These are phyloP conservation scores for Aythya baeri DNA, from an alignment of 2,113 vertebrate genomes.

Conservation along the genomic window DNA sequence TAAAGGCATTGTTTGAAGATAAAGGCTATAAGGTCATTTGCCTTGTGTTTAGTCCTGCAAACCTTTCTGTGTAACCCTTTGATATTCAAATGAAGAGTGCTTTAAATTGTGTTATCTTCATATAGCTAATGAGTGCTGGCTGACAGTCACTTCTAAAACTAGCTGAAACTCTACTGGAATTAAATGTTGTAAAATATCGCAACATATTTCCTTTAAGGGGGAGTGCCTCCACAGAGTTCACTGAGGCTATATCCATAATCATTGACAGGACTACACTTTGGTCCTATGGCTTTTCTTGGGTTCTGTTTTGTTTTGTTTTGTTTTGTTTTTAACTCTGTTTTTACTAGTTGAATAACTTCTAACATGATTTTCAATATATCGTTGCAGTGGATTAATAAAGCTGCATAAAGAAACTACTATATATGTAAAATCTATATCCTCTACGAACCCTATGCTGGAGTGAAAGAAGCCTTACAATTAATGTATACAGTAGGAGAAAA, in stretches of 20 bases:
- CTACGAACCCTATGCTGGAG: background rate
- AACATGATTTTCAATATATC: background rate
- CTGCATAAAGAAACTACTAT: background rate
- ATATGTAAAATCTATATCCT: conserved; percentile 28
- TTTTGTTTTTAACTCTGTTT: background rate
- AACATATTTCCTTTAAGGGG: background rate
- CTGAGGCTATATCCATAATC: background rate
- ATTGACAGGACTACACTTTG: rapidly evolving
- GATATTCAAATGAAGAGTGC: conserved; percentile 55
- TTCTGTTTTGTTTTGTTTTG: background rate
- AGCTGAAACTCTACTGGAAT: background rate
- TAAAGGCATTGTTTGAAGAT: conserved; percentile 69
- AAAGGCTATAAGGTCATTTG: conserved; percentile 45
- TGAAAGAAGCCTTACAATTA: background rate
- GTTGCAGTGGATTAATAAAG: conserved; percentile 13
- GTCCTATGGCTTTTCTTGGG: background rate
- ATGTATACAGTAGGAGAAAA: background rate
- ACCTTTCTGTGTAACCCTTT: conserved; percentile 60
- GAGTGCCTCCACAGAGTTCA: background rate
- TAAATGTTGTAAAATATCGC: background rate
- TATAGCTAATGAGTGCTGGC: conserved; percentile 13
- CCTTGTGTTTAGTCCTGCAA: conserved; percentile 49
- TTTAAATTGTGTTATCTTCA: conserved; percentile 53
- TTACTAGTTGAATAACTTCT: background rate
- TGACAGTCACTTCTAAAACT: background rate